A percentile compares a stretch with the other conserved stretches of the same genome.
Evolutionary conservation across 2,113 vertebrate species (phyloP).

Genomic region (Siphamia tubifer): DNA sequence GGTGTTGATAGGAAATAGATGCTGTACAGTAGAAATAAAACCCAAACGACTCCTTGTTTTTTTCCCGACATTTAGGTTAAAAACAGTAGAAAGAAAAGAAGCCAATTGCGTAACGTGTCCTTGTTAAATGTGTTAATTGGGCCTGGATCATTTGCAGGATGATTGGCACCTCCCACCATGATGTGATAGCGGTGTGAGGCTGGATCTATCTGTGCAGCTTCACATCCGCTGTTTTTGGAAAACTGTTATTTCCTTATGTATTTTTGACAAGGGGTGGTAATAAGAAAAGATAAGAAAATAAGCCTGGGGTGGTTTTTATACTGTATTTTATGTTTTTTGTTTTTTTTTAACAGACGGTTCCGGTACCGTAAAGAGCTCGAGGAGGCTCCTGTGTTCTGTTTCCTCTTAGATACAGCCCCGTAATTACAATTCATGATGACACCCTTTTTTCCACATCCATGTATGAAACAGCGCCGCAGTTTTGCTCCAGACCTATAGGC

Average conservation of each 20-base stretch:
- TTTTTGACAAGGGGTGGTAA: too few species aligned
- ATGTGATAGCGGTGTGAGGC: conserved; percentile 44
- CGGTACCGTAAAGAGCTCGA: conserved; percentile 1
- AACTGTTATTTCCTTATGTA: too few species aligned
- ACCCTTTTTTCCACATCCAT: conserved; percentile 26
- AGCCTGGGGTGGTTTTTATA: too few species aligned
- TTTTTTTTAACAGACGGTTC: not conserved
- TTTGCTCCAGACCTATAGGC: not conserved
- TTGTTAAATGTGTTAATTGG: conserved; percentile 50
- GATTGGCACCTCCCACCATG: conserved; percentile 71
- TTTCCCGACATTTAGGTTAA: not conserved
- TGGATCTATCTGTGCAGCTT: conserved; percentile 20
- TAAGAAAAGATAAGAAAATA: too few species aligned
- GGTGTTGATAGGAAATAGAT: conserved; percentile 60
- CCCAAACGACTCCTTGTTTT: conserved; percentile 5
- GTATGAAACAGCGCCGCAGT: conserved; percentile 42
- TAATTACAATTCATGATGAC: conserved; percentile 66
- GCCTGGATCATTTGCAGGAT: conserved; percentile 51
- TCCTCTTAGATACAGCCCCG: conserved; percentile 35
- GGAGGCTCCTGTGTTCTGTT: too few species aligned
- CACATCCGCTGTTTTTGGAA: not conserved
- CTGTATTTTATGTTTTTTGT: too few species aligned
- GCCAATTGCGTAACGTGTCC: not conserved
- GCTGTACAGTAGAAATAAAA: conserved; percentile 37
- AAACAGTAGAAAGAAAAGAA: not conserved